These are phyloP conservation scores for Pogonognathellus flavescens DNA, from an alignment of 1,140 invertebrate genomes.

Conservation along the genomic window DNA sequence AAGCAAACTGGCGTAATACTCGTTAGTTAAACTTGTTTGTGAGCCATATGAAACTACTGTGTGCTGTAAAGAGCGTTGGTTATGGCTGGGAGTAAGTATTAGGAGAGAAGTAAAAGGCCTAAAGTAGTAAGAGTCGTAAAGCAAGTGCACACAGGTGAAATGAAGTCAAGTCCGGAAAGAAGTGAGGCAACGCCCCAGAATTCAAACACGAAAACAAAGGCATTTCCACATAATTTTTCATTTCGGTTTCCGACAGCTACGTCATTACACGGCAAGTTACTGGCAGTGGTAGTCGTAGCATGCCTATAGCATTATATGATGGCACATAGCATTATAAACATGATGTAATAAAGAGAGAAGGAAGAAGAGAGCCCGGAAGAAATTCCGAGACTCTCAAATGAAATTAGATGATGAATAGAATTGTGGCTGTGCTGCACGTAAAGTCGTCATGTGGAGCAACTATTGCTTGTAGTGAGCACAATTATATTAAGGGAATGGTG, in stretches of 20 bases:
- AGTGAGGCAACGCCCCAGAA: constrained; percentile 41
- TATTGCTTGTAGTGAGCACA: too few relatives aligned
- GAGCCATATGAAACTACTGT: too few relatives aligned
- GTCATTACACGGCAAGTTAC: neutral
- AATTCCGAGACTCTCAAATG: constrained; percentile 35
- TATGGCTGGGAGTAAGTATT: too few relatives aligned
- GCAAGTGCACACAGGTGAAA: neutral
- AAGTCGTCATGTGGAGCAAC: neutral
- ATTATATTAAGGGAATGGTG: too few relatives aligned
- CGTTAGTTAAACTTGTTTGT: too few relatives aligned
- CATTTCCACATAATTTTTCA: constrained; percentile 49
- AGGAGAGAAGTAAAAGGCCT: too few relatives aligned
- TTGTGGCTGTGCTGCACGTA: neutral
- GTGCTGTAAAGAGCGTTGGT: too few relatives aligned
- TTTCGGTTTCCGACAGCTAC: constrained; percentile 24
- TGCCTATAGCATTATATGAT: too few relatives aligned
- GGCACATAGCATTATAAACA: too few relatives aligned
- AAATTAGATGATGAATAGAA: constrained; percentile 44
- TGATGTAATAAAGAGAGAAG: neutral
- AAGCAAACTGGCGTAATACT: too few relatives aligned
- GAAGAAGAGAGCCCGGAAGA: constrained; percentile 9
- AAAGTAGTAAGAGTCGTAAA: too few relatives aligned
- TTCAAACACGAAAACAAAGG: constrained; percentile 51
- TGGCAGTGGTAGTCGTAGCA: too few relatives aligned
- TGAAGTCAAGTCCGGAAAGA: constrained; percentile 29